Conservation (phyloP, 2,888 invertebrate species). For the Melanostoma mellinum region DNA sequence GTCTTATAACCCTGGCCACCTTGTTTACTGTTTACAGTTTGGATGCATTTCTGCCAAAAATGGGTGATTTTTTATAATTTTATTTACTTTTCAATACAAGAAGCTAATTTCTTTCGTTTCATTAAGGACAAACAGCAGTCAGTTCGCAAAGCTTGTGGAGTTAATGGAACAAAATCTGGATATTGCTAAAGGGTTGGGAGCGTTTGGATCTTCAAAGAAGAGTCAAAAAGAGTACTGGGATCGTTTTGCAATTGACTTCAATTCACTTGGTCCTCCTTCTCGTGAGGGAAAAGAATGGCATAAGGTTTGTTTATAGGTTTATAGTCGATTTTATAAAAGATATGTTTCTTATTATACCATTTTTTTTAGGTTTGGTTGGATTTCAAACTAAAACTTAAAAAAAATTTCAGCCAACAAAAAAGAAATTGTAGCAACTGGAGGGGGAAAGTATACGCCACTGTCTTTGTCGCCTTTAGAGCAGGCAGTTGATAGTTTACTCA, state of each 20-base stretch:
- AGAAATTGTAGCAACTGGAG: neutral
- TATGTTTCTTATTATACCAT: neutral
- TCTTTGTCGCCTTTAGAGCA: slow-evolving; percentile 2
- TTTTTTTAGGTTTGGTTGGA: slow-evolving; percentile 6
- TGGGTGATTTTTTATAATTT: too few relatives aligned
- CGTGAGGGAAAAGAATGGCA: slow-evolving; percentile 15
- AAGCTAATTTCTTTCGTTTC: too few relatives aligned
- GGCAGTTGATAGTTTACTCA: neutral
- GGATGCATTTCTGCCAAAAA: too few relatives aligned
- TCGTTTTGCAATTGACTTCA: slow-evolving; percentile 1
- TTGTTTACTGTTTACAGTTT: too few relatives aligned
- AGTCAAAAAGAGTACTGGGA: slow-evolving; percentile 1
- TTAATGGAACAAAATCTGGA: neutral
- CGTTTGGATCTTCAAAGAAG: neutral
- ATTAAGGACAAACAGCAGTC: neutral
- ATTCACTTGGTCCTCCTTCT: slow-evolving; percentile 8
- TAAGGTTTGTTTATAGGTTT: neutral
- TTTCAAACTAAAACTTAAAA: slow-evolving; percentile 4
- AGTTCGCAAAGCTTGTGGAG: slow-evolving; percentile 5
- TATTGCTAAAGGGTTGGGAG: neutral
- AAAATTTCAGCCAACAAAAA: neutral
- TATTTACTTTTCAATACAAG: too few relatives aligned
- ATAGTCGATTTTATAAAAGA: too few relatives aligned
- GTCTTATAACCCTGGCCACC: too few relatives aligned
- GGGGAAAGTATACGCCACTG: neutral